Base-by-base conservation (phyloP, 2,113 vertebrate genomes). In the Etheostoma spectabile region DNA sequence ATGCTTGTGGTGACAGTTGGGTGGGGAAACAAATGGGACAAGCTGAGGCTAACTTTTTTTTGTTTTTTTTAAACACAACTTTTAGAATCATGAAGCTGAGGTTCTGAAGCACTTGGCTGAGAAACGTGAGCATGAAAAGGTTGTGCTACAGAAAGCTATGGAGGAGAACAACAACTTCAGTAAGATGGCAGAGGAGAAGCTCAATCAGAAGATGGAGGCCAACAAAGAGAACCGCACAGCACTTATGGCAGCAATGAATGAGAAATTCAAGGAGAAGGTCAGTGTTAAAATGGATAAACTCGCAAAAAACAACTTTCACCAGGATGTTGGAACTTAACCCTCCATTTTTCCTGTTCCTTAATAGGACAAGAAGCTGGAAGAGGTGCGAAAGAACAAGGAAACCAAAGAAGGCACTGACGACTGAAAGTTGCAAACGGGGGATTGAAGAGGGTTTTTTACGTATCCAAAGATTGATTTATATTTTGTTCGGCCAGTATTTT, bases 121-220 rank as follows among this genome's bases (percentile, higher is more conserved):
- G 91, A 99, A 99, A 87, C 90, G 98, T 2, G 97, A 99, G 93
- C 98, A 99, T 4, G 97, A 97, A 84, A 99, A 98, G 82, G 97
- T 97, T 65, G 98, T 99, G 94, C 96, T 96, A 14, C 97, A 98
- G 91, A 99, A 99, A 90, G 98, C 97, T 0, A 95, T 96, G 83
- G 98, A 99, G 72, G 98, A 99, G 80, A 99, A 98, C 91, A 97
- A 98, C 93, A 99, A 99, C 93, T 99, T 99, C 94, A 99, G 97
- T 86, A 99, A 99, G 91, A 98, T 99, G 97, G 96, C 98, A 5
- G 98, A 99, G 87, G 98, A 99, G 94, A 99, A 99, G 87, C 95
- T 99, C 85, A 97, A 97, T 90, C 96, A 95, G 92, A 99, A 99
- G 93, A 99, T 99, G 98, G 98, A 99, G 94, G 96, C 98, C 22